Percentiles rank a stretch among this genome's conserved stretches.
phyloP scores from a whole-genome alignment of 2,797 vertebrate species.

The Tragopan temminckii region DNA sequence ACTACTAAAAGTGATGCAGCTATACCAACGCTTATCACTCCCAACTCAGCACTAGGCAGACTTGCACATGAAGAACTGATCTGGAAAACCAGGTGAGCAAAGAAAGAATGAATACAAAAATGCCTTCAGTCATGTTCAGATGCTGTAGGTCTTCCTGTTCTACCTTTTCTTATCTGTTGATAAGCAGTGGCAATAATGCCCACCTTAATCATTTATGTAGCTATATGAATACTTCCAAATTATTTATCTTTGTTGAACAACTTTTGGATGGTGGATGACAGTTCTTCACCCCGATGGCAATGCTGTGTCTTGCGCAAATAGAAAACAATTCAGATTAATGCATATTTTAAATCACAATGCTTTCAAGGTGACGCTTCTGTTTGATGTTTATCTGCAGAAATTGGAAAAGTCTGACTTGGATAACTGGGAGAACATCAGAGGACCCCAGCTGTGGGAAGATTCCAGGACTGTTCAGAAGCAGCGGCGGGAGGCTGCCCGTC shows the following conservation, averaged over 20 bases:
- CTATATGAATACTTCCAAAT: neutral
- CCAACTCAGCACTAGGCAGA: neutral
- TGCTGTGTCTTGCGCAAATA: neutral
- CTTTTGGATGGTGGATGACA: neutral
- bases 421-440: conserved; percentile 94
- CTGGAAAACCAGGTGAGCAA: neutral
- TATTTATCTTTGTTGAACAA: neutral
- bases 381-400: conserved; percentile 85
- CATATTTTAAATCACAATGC: neutral
- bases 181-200: neutral
- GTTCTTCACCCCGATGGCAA: neutral
- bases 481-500: conserved; percentile 62
- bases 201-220: neutral
- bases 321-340: neutral
- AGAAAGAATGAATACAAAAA: neutral
- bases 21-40: neutral
- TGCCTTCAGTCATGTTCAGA: neutral
- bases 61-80: neutral
- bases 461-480: conserved; percentile 82
- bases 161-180: neutral
- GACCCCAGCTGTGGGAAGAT: conserved; percentile 95
- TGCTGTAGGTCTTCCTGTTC: neutral
- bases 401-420: conserved; percentile 84
- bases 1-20: conserved; percentile 15
- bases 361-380: conserved; percentile 27